Evolutionary conservation across 1,140 invertebrate genomes (phyloP), one percentile per base, ranked within the genome.

Genomic region (Dryas iulia): DNA sequence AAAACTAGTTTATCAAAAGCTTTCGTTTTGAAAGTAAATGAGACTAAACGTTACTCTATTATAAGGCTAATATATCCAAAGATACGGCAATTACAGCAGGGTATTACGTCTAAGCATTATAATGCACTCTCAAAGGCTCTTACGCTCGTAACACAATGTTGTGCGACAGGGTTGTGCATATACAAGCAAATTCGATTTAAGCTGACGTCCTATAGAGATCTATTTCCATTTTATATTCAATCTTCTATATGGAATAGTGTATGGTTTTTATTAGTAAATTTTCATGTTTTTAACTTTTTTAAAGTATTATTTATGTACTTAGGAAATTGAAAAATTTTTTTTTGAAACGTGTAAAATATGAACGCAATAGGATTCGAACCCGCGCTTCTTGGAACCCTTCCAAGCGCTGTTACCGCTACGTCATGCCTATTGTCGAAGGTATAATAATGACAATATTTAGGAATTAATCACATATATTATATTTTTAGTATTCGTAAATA

Each of bases 181-280:
- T 59, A 14, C 57, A 11, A 61, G 39, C 26, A 61, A 61, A 61
- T 61, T 61, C 59, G 28, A 61, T 61, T 61, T 61, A 26, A 18
- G 14, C 39, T 21, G 14, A 21, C 7, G 7, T 47, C 18, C 18
- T 47, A 2, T 14, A 21, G 14, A 47, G 39, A 47, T 47, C 6
- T 47, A 18, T 47, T 47, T 47, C 14, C 14, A 47, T 18, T 47
- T 21, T 18, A 31, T 47, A 14, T 47, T 47, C 39, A 8, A 35
- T 35, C 6, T 18, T 47, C 39, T 47, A 1, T 21, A 18, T 47
- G 6, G 8, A 35, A 35, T 35, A 47, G 18, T 0, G 39, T 47
- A 47, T n/a, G 0, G 10, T 18, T 47, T 47, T 47, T 1, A 21
- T 18, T 47, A n/a, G n/a, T n/a, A n/a, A n/a, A n/a, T n/a, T n/a